phyloP scores from a whole-genome alignment of 2,113 vertebrate species.

The Epinephelus moara region DNA sequence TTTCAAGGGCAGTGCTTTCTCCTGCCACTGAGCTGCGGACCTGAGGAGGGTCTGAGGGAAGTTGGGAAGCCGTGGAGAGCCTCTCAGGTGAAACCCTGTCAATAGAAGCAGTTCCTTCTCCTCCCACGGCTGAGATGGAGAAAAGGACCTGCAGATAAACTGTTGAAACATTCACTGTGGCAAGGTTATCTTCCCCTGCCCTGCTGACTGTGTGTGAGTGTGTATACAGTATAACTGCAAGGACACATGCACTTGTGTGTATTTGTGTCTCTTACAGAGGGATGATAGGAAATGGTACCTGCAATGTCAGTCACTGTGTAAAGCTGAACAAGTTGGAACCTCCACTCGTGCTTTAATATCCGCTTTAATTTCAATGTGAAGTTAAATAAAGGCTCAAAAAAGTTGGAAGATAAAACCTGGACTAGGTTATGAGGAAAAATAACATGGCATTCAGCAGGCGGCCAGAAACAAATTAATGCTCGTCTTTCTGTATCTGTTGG shows the following conservation, averaged over 20 bases:
- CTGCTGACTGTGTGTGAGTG: neutral
- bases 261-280: neutral
- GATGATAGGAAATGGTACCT: neutral
- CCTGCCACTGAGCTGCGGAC: slow-evolving; percentile 30
- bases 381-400: neutral
- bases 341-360: neutral
- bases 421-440: neutral
- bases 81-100: slow-evolving; percentile 58
- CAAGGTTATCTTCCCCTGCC: slow-evolving; percentile 17
- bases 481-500: neutral
- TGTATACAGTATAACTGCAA: neutral
- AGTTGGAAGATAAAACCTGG: neutral
- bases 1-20: slow-evolving; percentile 55
- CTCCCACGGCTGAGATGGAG: slow-evolving; percentile 23
- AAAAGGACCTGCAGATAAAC: slow-evolving; percentile 48
- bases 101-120: slow-evolving; percentile 31
- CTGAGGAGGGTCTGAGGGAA: slow-evolving; percentile 25
- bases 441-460: neutral
- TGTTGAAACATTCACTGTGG: slow-evolving; percentile 53
- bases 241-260: neutral
- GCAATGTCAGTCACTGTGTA: neutral
- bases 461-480: neutral
- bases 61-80: slow-evolving; percentile 34
- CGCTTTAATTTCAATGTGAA: neutral
- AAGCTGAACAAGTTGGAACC: neutral